phyloP scores from a whole-genome alignment of 1,140 invertebrate genomes.

The Goniozus legneri region DNA sequence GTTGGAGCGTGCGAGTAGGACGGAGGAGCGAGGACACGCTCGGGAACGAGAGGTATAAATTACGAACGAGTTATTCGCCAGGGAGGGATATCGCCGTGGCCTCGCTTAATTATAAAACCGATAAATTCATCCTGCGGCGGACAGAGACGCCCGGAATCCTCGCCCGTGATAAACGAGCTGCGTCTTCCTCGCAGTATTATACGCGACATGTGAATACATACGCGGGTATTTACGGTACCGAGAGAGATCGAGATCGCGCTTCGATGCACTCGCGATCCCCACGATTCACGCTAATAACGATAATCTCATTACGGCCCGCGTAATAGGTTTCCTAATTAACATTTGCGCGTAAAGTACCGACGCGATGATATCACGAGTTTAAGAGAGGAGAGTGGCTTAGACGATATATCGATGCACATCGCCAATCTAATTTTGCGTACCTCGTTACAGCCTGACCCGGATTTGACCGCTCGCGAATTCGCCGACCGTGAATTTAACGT shows the following conservation, averaged over 20 bases:
- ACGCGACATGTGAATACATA: too few relatives aligned
- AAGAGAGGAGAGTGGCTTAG: too few relatives aligned
- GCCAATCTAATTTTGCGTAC: too few relatives aligned
- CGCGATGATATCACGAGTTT: too few relatives aligned
- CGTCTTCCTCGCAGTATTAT: too few relatives aligned
- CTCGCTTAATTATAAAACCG: conserved; percentile 50
- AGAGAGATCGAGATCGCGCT: conserved; percentile 5
- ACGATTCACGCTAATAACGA: conserved; percentile 7
- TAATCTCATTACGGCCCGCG: conserved; percentile 24
- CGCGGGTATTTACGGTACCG: neutral
- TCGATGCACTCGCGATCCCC: conserved; percentile 13
- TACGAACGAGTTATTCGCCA: conserved; percentile 27
- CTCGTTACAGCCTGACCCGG: too few relatives aligned
- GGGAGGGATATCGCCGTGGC: conserved; percentile 19
- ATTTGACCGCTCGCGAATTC: too few relatives aligned
- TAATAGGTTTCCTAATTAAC: too few relatives aligned
- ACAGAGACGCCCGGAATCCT: conserved; percentile 37
- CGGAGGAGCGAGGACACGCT: conserved; percentile 8
- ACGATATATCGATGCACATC: too few relatives aligned
- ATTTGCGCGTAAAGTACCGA: too few relatives aligned
- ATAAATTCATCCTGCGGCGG: conserved; percentile 45
- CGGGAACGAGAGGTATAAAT: conserved; percentile 30
- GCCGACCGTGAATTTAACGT: too few relatives aligned
- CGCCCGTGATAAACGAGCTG: conserved; percentile 40
- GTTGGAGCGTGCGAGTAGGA: too few relatives aligned